Percentiles rank a stretch among this genome's conserved stretches.
phyloP scores from a whole-genome alignment of 2,888 invertebrate species.

The Choreutis nemorana region DNA sequence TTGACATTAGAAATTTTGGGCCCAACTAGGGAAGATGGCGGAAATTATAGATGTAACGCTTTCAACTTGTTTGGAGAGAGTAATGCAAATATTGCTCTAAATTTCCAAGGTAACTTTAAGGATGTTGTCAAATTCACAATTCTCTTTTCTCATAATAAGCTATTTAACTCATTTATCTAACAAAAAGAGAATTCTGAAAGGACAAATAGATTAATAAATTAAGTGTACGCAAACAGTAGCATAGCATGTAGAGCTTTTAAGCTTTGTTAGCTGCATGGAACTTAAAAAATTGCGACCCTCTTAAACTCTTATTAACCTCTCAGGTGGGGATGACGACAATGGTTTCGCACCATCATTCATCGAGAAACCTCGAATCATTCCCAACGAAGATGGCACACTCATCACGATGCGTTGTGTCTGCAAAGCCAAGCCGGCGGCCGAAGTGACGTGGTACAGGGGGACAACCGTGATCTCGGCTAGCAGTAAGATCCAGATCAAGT shows the following conservation, averaged over 20 bases:
- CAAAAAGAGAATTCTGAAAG: neutral
- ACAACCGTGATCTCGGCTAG: slow-evolving; percentile 85
- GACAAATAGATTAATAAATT: too few relatives aligned
- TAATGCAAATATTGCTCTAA: slow-evolving; percentile 99
- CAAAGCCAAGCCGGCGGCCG: slow-evolving; percentile 94
- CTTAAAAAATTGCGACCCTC: too few relatives aligned
- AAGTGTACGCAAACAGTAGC: slow-evolving; percentile 65
- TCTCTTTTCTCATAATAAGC: too few relatives aligned
- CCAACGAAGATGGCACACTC: slow-evolving; percentile 95
- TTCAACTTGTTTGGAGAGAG: slow-evolving; percentile 98
- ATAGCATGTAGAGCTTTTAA: slow-evolving; percentile 49
- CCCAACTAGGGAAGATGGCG: slow-evolving; percentile 96
- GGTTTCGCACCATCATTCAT: slow-evolving; percentile 97
- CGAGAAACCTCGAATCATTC: slow-evolving; percentile 98
- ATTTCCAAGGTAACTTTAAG: slow-evolving; percentile 97
- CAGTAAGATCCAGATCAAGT: slow-evolving; percentile 83
- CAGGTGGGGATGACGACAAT: slow-evolving; percentile 91
- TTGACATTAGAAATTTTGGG: slow-evolving; percentile 93
- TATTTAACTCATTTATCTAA: neutral
- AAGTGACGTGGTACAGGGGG: slow-evolving; percentile 95
- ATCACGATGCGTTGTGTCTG: slow-evolving; percentile 97
- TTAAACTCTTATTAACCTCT: slow-evolving; percentile 13
- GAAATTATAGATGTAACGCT: slow-evolving; percentile 98
- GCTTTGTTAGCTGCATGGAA: slow-evolving; percentile 52
- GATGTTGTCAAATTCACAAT: neutral